These are phyloP conservation scores for Noctua pronuba DNA, from an alignment of 2,888 invertebrate species.

Conservation along the genomic window DNA sequence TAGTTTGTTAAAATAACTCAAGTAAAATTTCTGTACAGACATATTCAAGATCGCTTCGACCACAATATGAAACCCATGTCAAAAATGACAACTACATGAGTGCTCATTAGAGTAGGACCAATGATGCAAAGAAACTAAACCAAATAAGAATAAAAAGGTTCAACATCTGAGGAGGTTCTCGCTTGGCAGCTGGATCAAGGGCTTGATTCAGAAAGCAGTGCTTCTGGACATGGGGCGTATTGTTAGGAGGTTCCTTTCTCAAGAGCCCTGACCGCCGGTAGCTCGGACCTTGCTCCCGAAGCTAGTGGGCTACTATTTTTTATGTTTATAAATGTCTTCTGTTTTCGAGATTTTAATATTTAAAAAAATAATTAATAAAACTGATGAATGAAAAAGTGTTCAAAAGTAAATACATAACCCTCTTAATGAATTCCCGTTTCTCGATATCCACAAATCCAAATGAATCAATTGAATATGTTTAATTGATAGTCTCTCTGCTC, in stretches of 20 bases:
- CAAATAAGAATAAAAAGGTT: neutral
- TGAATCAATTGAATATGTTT: constrained; percentile 36
- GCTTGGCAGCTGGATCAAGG: neutral
- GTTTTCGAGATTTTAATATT: too few relatives aligned
- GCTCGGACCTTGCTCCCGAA: neutral
- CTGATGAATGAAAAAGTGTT: neutral
- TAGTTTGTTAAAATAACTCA: neutral
- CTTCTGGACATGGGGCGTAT: too few relatives aligned
- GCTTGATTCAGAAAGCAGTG: too few relatives aligned
- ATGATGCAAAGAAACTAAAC: neutral
- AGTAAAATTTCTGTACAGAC: neutral
- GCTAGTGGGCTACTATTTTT: too few relatives aligned
- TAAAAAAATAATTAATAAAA: too few relatives aligned
- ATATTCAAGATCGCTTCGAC: neutral
- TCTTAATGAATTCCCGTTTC: constrained; percentile 6
- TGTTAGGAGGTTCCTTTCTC: too few relatives aligned
- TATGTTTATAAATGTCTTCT: too few relatives aligned
- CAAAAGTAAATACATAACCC: neutral
- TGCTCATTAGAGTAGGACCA: too few relatives aligned
- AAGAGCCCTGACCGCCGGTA: neutral
- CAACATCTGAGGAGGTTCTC: neutral
- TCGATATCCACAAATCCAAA: constrained; percentile 18
- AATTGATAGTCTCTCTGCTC: constrained; percentile 51
- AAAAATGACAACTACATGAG: neutral
- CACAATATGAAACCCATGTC: neutral